Evolutionary conservation across 2,888 invertebrate species (phyloP), one percentile per base, ranked within the genome.

Genomic region (Melanotus villosus): DNA sequence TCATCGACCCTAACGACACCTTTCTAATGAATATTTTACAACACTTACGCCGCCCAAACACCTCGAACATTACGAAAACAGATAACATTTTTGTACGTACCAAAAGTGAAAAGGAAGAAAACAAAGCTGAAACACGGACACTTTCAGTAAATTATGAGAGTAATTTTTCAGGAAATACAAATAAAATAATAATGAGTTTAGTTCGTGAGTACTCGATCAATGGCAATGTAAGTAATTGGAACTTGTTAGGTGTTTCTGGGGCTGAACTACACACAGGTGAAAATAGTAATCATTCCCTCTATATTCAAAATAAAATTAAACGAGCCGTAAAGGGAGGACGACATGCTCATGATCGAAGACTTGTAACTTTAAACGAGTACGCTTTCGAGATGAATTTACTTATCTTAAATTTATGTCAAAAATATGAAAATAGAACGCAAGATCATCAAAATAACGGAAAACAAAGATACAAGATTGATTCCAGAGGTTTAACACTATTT

Each of bases 1-100:
- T 64, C 56, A 64, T 56, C 64, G 41, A 43, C 63, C 50, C 62
- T 62, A 64, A 41, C 34, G 64, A 56, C 64, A 64, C 64, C 26
- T 43, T 30, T 43, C 64, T 56, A 45, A 56, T 64, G 56, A 64
- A 64, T 64, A 64, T 64, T 64, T 64, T 54, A 64, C 32, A 45
- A 64, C 45, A 43, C 23, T 52, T 41, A 16, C 62, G 21, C 23
- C 62, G 21, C 26, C 32, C 38, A 38, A 38, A 16, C 62, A 52
- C 36, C 50, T 62, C 47, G n/a, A 36, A 41, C 47, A 50, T 52
- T 52, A 47, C 21, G 23, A 52, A 41, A 41, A 34, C 19, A 62
- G 30, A 36, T 26, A 62, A 16, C 14, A 32, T 30, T 10, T 45
- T 59, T 18, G 4, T 18, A 32, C 16, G 14, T 30, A 26, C 19